Conservation (phyloP, 1,140 invertebrate species). For the Cheumatopsyche charites region DNA sequence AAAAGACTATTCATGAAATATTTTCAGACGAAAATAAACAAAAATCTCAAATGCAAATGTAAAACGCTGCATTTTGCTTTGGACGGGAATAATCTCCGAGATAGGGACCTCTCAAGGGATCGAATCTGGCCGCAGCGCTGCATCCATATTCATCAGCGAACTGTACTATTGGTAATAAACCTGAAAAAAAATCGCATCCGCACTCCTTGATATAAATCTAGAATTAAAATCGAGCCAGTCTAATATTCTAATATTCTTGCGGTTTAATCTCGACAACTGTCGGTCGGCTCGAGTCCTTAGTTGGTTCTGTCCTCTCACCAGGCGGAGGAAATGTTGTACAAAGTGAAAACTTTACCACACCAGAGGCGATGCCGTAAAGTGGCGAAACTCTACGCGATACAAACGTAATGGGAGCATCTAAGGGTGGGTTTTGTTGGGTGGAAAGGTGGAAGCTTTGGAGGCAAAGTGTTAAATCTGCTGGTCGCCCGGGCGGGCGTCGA, state of each 20-base stretch:
- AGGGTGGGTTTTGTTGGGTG: too few species aligned
- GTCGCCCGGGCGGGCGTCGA: neutral
- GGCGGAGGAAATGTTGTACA: constrained; percentile 11
- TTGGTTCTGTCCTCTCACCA: neutral
- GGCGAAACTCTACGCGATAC: constrained; percentile 4
- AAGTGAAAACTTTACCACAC: constrained; percentile 25
- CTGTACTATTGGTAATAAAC: neutral
- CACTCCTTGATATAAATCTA: too few species aligned
- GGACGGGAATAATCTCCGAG: too few species aligned
- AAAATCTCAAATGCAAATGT: too few species aligned
- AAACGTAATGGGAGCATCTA: constrained; percentile 10
- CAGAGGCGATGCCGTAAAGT: constrained; percentile 4
- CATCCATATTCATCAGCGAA: too few species aligned
- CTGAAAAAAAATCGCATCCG: neutral
- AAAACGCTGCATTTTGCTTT: too few species aligned
- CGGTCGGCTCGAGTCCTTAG: neutral
- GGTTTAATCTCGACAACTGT: neutral
- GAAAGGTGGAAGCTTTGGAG: too few species aligned
- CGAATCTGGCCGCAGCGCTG: too few species aligned
- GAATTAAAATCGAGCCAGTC: neutral
- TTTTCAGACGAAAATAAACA: too few species aligned
- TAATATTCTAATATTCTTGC: constrained; percentile 17
- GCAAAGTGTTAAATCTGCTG: too few species aligned
- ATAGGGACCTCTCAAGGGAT: too few species aligned
- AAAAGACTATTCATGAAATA: too few species aligned